A percentile compares a stretch with the other conserved stretches of the same genome.
Evolutionary conservation across 2,113 vertebrate genomes (phyloP).

Genomic region (Pheucticus melanocephalus): DNA sequence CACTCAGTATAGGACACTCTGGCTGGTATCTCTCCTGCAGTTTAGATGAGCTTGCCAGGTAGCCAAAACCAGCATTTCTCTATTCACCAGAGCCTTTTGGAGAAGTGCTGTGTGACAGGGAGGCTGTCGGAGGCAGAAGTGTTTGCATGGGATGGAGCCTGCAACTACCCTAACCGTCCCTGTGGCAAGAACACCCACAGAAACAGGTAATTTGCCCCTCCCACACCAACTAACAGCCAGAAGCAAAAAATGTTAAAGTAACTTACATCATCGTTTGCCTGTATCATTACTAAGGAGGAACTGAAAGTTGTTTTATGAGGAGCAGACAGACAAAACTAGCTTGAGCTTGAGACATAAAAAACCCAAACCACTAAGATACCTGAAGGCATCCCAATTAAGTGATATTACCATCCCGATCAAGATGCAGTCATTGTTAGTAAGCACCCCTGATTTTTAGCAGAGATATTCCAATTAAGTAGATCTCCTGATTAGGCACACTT

Average conservation of each 20-base stretch:
- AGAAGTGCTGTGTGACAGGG: neutral
- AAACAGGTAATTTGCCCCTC: constrained; percentile 63
- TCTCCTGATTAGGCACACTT: constrained; percentile 44
- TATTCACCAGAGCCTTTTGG: neutral
- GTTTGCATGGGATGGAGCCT: neutral
- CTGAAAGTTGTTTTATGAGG: constrained; percentile 65
- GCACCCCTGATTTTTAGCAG: constrained; percentile 33
- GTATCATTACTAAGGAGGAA: constrained; percentile 64
- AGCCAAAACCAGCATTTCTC: neutral
- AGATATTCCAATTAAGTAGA: constrained; percentile 65
- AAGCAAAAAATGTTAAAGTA: constrained; percentile 58
- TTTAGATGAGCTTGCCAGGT: neutral
- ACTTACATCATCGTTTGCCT: constrained; percentile 62
- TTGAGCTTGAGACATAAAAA: constrained; percentile 61
- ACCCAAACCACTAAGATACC: constrained; percentile 59
- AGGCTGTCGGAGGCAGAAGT: neutral
- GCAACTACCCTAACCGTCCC: neutral
- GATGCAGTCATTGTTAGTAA: constrained; percentile 69
- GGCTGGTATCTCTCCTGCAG: neutral
- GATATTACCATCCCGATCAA: constrained; percentile 67
- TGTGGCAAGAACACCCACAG: constrained; percentile 65
- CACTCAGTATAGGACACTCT: fast-evolving
- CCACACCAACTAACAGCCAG: constrained; percentile 60
- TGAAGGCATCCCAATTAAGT: constrained; percentile 68
- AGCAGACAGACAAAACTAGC: constrained; percentile 65